phyloP scores from a whole-genome alignment of 2,113 vertebrate genomes.

The Chaetops frenatus region DNA sequence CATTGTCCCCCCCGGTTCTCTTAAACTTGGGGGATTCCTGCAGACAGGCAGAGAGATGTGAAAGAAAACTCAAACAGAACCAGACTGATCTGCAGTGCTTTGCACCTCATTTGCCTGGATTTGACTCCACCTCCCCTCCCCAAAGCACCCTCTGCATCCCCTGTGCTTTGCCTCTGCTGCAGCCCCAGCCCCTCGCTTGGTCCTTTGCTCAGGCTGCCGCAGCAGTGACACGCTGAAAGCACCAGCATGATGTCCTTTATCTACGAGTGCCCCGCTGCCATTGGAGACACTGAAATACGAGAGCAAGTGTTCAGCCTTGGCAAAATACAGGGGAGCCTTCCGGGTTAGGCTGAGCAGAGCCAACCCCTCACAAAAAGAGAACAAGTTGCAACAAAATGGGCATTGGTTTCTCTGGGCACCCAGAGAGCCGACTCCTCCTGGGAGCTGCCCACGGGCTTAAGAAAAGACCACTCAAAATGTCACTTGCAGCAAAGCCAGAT shows the following conservation, averaged over 20 bases:
- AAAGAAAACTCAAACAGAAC: background rate
- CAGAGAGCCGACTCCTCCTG: background rate
- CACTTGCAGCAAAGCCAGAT: background rate
- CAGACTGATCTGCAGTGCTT: background rate
- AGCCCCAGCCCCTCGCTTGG: background rate
- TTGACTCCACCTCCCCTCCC: background rate
- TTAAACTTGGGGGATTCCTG: background rate
- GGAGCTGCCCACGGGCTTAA: fast-evolving
- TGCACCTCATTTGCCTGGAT: background rate
- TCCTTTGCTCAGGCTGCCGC: background rate
- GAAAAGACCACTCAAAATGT: background rate
- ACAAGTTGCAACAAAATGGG: background rate
- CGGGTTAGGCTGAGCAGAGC: background rate
- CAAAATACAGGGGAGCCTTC: background rate
- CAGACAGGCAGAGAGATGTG: background rate
- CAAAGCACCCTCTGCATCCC: background rate
- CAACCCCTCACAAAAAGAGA: background rate
- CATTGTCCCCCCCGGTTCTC: background rate
- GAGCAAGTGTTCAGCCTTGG: background rate
- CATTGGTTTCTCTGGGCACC: background rate
- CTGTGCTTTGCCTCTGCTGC: background rate
- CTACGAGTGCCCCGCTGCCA: fast-evolving
- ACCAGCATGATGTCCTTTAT: background rate
- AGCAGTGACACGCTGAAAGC: background rate
- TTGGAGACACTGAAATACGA: background rate